phyloP scores from a whole-genome alignment of 2,888 invertebrate genomes.

The Dromius quadrimaculatus region DNA sequence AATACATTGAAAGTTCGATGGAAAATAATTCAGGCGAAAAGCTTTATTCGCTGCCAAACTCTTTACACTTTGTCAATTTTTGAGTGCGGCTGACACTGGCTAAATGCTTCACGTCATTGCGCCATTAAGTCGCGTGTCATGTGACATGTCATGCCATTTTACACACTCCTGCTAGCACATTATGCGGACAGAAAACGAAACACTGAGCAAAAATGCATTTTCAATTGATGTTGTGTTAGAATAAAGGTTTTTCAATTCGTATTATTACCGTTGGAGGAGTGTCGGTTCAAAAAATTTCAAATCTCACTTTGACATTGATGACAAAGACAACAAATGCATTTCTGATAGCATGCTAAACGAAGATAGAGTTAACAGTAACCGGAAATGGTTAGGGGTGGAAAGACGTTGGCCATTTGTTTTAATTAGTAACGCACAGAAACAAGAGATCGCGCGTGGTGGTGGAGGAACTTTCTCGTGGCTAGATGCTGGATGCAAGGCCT shows the following conservation, averaged over 20 bases:
- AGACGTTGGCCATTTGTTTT: constrained; percentile 45
- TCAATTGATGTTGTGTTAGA: no score
- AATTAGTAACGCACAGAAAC: constrained; percentile 51
- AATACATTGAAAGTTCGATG: constrained; percentile 58
- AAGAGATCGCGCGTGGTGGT: constrained; percentile 35
- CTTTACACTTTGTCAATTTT: not conserved
- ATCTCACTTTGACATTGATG: not conserved
- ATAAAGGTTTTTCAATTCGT: no score
- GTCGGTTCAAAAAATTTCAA: no score
- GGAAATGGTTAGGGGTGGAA: constrained; percentile 7
- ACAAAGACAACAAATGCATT: not conserved
- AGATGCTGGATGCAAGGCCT: constrained; percentile 12
- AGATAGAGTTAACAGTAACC: not conserved
- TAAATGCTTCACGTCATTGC: not conserved
- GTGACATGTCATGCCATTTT: constrained; percentile 23
- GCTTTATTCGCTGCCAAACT: not conserved
- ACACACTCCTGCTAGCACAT: no score
- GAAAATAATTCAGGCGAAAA: constrained; percentile 59
- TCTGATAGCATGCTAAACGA: not conserved
- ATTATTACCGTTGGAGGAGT: no score
- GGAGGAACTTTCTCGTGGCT: constrained; percentile 10
- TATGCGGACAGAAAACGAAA: no score
- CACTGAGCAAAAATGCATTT: no score
- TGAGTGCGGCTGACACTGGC: not conserved
- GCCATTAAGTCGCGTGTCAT: constrained; percentile 1